phyloP scores from a whole-genome alignment of 2,113 vertebrate genomes.

The Psephotus haematonotus region DNA sequence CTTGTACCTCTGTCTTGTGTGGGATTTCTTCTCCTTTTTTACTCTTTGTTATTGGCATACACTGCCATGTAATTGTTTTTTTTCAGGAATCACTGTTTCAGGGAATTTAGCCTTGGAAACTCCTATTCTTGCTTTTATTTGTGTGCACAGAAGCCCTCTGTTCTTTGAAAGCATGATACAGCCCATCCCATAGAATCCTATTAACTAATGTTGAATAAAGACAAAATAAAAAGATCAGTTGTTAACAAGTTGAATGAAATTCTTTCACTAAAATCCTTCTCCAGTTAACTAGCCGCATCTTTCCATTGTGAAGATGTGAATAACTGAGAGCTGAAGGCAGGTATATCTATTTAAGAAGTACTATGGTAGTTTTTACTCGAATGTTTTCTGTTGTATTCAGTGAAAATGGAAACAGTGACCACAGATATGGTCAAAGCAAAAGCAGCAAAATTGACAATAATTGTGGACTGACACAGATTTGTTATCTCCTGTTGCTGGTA shows the following conservation, averaged over 20 bases:
- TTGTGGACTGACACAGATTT: background rate
- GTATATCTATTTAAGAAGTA: background rate
- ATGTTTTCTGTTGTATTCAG: background rate
- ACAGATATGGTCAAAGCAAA: background rate
- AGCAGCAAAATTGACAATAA: background rate
- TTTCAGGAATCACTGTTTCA: background rate
- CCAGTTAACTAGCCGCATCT: background rate
- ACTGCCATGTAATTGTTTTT: background rate
- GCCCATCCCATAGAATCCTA: background rate
- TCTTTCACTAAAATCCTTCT: background rate
- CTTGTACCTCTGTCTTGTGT: background rate
- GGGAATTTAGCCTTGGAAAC: background rate
- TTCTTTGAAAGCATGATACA: background rate
- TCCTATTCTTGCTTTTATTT: background rate
- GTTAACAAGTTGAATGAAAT: constrained; percentile 47
- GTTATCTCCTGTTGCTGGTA: background rate
- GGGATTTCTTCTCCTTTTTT: constrained; percentile 1
- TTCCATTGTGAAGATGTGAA: background rate
- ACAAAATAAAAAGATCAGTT: constrained; percentile 45
- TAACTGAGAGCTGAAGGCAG: background rate
- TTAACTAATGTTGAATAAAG: constrained; percentile 41
- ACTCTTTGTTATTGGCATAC: background rate
- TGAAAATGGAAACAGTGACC: background rate
- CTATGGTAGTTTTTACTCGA: background rate
- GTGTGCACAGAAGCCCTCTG: background rate